These are phyloP conservation scores for Tachyglossus aculeatus DNA, from an alignment of 2,797 vertebrate genomes.

Conservation along the genomic window DNA sequence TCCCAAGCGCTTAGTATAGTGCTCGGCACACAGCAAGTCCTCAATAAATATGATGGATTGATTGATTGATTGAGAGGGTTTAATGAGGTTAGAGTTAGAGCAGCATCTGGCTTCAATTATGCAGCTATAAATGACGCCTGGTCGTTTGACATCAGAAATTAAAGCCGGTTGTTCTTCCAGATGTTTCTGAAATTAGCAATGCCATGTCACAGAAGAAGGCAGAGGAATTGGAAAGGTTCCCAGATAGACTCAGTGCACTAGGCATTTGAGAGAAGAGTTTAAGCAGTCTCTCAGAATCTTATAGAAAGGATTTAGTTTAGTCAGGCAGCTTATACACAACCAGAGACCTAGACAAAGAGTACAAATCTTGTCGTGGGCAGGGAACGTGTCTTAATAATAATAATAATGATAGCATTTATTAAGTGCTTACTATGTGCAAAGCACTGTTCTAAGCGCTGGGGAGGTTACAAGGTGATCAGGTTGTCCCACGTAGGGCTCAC, in stretches of 20 bases:
- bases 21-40: too few relatives aligned
- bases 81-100: neutral
- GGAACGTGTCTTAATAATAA: too few relatives aligned
- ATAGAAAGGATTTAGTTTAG: neutral
- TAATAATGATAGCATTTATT: too few relatives aligned
- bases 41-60: too few relatives aligned
- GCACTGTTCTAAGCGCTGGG: too few relatives aligned
- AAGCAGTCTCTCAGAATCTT: neutral
- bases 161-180: neutral
- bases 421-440: too few relatives aligned
- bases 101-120: conserved; percentile 6
- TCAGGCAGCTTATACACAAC: too few relatives aligned
- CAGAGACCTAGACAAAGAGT: too few relatives aligned
- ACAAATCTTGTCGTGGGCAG: too few relatives aligned
- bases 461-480: too few relatives aligned
- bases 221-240: neutral
- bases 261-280: neutral
- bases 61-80: neutral
- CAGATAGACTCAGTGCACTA: neutral
- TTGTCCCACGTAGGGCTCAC: too few relatives aligned
- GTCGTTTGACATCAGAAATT: conserved; percentile 2
- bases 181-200: conserved; percentile 6
- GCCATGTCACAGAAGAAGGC: neutral
- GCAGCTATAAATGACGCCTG: neutral
- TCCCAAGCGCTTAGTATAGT: too few relatives aligned